Conservation (phyloP, 2,888 invertebrate species). For the Caenorhabditis sp. region DNA sequence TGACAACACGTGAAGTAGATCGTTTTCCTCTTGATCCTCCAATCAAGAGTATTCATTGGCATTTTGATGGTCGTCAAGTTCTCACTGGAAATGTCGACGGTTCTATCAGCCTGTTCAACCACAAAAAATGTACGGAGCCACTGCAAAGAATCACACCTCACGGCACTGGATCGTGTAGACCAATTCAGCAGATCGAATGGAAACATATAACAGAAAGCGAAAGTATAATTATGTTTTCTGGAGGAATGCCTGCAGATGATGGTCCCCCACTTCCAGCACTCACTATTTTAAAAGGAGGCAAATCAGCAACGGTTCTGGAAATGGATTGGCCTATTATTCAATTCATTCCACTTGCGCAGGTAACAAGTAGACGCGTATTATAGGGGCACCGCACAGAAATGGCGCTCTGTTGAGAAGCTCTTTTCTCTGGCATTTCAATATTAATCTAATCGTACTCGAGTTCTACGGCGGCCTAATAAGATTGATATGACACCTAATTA, state of each 20-base stretch:
- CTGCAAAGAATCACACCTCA: slow-evolving; percentile 72
- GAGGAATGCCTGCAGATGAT: slow-evolving; percentile 79
- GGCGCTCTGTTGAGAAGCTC: no score
- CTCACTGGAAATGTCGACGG: slow-evolving; percentile 95
- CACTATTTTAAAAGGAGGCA: slow-evolving; percentile 74
- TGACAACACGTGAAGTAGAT: slow-evolving; percentile 89
- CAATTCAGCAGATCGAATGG: slow-evolving; percentile 76
- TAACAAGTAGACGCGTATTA: no score
- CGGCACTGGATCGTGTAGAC: slow-evolving; percentile 70
- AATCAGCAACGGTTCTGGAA: slow-evolving; percentile 86
- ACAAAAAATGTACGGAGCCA: slow-evolving; percentile 82
- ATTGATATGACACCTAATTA: no score
- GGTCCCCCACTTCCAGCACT: slow-evolving; percentile 81
- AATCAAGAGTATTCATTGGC: slow-evolving; percentile 85
- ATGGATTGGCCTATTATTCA: slow-evolving; percentile 99
- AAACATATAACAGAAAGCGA: slow-evolving; percentile 72
- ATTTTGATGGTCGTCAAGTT: slow-evolving; percentile 96
- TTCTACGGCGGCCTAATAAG: no score
- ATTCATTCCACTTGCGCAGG: slow-evolving; percentile 87
- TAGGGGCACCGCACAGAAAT: no score
- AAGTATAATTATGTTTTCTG: slow-evolving; percentile 75
- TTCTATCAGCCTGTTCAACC: slow-evolving; percentile 93
- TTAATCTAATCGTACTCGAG: no score
- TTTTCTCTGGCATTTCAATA: no score
- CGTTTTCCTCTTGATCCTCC: slow-evolving; percentile 75